These are phyloP conservation scores for Yoshiicerus persimilis DNA, from an alignment of 1,140 invertebrate genomes.

Conservation along the genomic window DNA sequence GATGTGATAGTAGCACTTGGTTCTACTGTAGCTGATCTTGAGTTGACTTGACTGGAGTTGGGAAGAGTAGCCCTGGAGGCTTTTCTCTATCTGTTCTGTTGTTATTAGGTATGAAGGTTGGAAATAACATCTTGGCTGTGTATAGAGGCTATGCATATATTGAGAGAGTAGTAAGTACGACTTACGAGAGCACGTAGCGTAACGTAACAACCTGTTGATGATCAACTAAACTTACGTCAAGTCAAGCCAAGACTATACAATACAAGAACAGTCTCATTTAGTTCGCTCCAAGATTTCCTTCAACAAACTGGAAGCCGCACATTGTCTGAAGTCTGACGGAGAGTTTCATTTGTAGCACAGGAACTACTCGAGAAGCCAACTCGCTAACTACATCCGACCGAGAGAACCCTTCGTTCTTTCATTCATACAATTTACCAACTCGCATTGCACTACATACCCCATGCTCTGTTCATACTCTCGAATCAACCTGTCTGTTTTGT, in stretches of 20 bases:
- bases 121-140: not conserved
- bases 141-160: not conserved
- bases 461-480: not conserved
- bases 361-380: not conserved
- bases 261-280: slow-evolving; percentile 9
- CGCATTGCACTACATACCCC: not conserved
- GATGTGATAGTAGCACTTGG: not conserved
- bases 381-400: not conserved
- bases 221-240: not conserved
- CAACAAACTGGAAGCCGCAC: slow-evolving; percentile 2
- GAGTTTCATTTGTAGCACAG: not conserved
- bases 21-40: not conserved
- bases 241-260: not conserved
- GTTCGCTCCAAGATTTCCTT: slow-evolving; percentile 7
- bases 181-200: not conserved
- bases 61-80: slow-evolving; percentile 17
- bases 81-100: not conserved
- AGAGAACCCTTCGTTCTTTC: slow-evolving; percentile 6
- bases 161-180: not conserved
- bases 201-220: slow-evolving; percentile 24
- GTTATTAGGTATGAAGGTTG: not conserved
- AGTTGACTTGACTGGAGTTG: not conserved
- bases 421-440: not conserved
- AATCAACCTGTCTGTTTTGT: not conserved
- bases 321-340: not conserved